Percentiles rank a stretch among this genome's conserved stretches.
Evolutionary conservation across 2,113 vertebrate genomes (phyloP).

Genomic region (Callaeas wilsoni): DNA sequence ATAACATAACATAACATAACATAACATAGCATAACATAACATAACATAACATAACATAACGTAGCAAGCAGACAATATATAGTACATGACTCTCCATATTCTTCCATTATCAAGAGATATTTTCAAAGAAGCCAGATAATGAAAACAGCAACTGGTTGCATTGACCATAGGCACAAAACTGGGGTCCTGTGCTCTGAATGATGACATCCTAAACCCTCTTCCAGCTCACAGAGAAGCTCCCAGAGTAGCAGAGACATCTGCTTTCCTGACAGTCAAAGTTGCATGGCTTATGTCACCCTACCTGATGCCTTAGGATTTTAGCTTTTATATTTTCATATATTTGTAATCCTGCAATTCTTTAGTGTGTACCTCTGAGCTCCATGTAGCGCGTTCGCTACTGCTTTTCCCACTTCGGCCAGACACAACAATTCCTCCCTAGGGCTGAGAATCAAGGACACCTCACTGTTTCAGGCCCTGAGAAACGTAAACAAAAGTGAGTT

Average conservation of each 20-base stretch:
- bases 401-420: too few species aligned
- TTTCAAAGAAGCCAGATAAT: not conserved
- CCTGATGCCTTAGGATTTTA: too few species aligned
- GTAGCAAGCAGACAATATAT: not conserved
- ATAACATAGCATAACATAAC: not conserved
- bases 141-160: accelerated
- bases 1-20: not conserved
- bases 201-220: not conserved
- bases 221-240: not conserved
- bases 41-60: too few species aligned
- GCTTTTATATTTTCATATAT: too few species aligned
- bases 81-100: not conserved
- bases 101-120: accelerated
- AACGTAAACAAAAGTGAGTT: too few species aligned
- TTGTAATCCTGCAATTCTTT: too few species aligned
- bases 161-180: not conserved
- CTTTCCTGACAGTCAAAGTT: not conserved
- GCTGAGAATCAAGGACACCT: too few species aligned
- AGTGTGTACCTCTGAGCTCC: too few species aligned
- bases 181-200: not conserved
- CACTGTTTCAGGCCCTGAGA: too few species aligned
- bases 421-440: too few species aligned
- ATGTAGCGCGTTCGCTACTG: too few species aligned
- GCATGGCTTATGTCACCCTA: not conserved
- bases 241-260: not conserved